These are phyloP conservation scores for Hirtodrosophila confusa DNA, from an alignment of 2,888 invertebrate genomes.

Conservation along the genomic window DNA sequence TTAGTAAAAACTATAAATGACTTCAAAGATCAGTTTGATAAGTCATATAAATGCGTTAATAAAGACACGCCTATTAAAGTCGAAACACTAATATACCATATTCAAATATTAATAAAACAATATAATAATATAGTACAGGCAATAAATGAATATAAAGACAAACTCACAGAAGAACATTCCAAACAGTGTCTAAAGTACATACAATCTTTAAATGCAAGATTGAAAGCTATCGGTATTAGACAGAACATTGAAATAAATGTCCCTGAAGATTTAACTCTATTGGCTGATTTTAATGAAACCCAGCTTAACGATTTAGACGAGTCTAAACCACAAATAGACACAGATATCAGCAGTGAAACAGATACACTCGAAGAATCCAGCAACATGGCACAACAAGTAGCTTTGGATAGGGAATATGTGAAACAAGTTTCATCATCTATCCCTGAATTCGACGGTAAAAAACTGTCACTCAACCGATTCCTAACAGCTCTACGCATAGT, in stretches of 20 bases:
- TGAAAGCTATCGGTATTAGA: neutral
- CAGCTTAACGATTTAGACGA: slow-evolving; percentile 1
- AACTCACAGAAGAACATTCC: neutral
- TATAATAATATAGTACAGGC: too few species aligned
- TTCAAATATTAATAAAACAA: too few species aligned
- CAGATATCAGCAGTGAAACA: slow-evolving; percentile 1
- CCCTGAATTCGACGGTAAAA: slow-evolving; percentile 18
- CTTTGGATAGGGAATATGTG: neutral
- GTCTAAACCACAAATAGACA: slow-evolving; percentile 1
- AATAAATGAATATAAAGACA: too few species aligned
- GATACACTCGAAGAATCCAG: neutral
- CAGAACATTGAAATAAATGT: too few species aligned
- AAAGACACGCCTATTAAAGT: too few species aligned
- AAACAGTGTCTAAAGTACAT: neutral
- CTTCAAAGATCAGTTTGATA: too few species aligned
- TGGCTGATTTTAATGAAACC: slow-evolving; percentile 1
- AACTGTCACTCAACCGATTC: slow-evolving; percentile 4
- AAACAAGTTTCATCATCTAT: slow-evolving; percentile 7
- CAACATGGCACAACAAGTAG: neutral
- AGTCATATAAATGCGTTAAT: too few species aligned
- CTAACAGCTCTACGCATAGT: slow-evolving; percentile 2
- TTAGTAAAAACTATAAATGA: too few species aligned
- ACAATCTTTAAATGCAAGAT: neutral
- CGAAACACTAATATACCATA: too few species aligned
- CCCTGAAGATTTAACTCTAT: neutral